Evolutionary conservation across 92 coral and sea anemone species (phyloP), one percentile per base, ranked within the genome.

Genomic region (Pocillopora grandis): DNA sequence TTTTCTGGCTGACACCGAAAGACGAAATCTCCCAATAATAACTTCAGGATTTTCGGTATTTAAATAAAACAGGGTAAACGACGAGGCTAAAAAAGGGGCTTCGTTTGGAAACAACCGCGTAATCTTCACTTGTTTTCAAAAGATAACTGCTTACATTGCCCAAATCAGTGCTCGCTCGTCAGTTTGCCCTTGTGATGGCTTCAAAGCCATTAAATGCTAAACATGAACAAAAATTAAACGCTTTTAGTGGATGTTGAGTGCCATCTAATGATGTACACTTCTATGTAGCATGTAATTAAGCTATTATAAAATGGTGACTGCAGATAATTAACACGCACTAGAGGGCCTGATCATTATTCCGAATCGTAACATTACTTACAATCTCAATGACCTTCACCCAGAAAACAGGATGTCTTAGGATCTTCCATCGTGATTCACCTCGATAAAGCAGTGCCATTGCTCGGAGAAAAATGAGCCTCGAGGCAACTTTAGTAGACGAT

Each of bases 361-460:
- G 52, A 42, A 42, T 42, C 52, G 52, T 42, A 42, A 42, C 52
- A 1, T 42, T 87, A 91, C 98, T 94, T 71, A 94, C 98, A 36
- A 94, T 92, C 85, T 94, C 93, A 21, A 82, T 58, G 78, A 94
- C 31, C 77, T 94, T 94, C 17, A 91, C 80, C 98, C 98, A 91
- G 80, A 94, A 92, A 9, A 94, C 73, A 21, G 89, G 84, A 77
- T 87, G 92, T 48, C 37, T 85, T 27, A 94, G 56, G 27, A 94
- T 79, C 87, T 87, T 89, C 88, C 87, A 80, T 76, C 92, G 86
- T 16, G 95, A 90, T 79, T 91, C 95, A 36, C 89, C 98, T 23
- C 87, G 87, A 48, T 89, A 87, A 27, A 94, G 82, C 58, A 94
- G 84, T 58, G 89, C 95, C 98, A 94, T 94, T 52, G 12, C 57